Percentiles rank a stretch among this genome's conserved stretches.
Conservation (phyloP, 1,140 invertebrate species). For the Drosophila punjabiensis region DNA sequence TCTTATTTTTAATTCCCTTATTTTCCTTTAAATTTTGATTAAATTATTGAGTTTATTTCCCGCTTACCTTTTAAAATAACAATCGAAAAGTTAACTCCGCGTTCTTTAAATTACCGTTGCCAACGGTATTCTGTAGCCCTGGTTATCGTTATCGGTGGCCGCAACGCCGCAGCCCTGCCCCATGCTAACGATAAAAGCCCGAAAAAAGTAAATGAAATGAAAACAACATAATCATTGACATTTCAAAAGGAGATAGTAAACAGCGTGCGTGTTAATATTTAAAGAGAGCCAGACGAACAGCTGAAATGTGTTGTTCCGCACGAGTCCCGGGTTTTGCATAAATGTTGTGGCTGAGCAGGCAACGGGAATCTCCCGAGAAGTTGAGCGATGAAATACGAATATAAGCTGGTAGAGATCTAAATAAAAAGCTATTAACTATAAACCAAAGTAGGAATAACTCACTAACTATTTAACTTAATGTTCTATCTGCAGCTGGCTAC, state of each 20-base stretch:
- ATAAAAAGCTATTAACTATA: not conserved
- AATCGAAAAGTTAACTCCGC: not conserved
- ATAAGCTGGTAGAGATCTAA: conserved; percentile 56
- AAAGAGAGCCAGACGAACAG: conserved; percentile 20
- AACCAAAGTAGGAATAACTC: not conserved
- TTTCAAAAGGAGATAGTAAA: conserved; percentile 25
- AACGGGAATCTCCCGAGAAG: conserved; percentile 16
- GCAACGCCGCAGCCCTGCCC: conserved; percentile 31
- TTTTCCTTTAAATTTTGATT: not conserved
- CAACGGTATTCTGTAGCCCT: conserved; percentile 15
- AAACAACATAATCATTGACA: conserved; percentile 40
- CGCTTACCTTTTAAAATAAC: not conserved
- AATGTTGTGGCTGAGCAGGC: conserved; percentile 25
- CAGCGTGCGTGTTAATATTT: conserved; percentile 38
- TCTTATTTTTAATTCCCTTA: not conserved
- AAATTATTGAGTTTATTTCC: not conserved
- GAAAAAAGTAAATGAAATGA: conserved; percentile 7
- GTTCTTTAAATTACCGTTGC: not conserved
- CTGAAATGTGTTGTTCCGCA: conserved; percentile 58
- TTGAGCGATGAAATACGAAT: conserved; percentile 71
- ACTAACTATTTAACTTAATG: not conserved
- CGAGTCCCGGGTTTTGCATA: conserved; percentile 53
- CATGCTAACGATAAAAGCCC: conserved; percentile 32
- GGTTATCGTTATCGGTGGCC: conserved; percentile 34
- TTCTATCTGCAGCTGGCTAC: conserved; percentile 57